Percentiles rank a stretch among this genome's conserved stretches.
These are phyloP conservation scores for Lepidocolaptes lacrymiger DNA, from an alignment of 2,797 vertebrate genomes.

Conservation along the genomic window DNA sequence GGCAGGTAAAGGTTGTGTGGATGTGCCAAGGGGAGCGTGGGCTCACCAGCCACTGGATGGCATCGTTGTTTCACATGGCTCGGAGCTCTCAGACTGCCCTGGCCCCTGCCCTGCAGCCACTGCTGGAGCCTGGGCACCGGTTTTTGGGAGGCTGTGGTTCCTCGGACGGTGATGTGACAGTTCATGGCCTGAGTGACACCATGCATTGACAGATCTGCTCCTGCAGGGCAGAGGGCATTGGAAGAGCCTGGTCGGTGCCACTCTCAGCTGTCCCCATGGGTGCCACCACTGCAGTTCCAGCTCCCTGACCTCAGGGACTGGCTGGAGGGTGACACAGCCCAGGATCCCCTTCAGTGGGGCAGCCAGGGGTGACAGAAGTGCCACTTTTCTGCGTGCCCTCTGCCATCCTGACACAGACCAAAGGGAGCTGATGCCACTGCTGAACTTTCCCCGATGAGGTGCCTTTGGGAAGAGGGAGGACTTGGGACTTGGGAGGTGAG, in stretches of 20 bases:
- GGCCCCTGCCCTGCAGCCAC: accelerated
- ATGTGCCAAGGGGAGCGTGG: not conserved
- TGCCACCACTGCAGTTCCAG: not conserved
- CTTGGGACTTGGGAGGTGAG: not conserved
- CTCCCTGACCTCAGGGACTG: not conserved
- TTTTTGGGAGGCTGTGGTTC: not conserved
- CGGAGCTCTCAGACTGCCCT: not conserved
- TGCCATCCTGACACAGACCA: not conserved
- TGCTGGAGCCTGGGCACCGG: not conserved
- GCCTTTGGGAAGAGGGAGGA: not conserved
- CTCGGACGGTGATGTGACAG: accelerated
- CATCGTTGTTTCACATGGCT: not conserved
- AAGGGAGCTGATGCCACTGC: not conserved
- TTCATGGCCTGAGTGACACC: accelerated
- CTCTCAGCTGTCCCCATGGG: not conserved
- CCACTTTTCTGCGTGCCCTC: not conserved
- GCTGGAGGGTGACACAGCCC: not conserved
- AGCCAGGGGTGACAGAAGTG: not conserved
- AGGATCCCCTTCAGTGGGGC: not conserved
- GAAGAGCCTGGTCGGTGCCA: not conserved
- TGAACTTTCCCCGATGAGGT: too few species aligned
- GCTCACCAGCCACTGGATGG: not conserved
- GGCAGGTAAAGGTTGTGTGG: not conserved
- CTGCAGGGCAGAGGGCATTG: not conserved
- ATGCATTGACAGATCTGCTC: not conserved